These are phyloP conservation scores for Oreochromis mossambicus DNA, from an alignment of 2,797 vertebrate genomes.

Conservation along the genomic window DNA sequence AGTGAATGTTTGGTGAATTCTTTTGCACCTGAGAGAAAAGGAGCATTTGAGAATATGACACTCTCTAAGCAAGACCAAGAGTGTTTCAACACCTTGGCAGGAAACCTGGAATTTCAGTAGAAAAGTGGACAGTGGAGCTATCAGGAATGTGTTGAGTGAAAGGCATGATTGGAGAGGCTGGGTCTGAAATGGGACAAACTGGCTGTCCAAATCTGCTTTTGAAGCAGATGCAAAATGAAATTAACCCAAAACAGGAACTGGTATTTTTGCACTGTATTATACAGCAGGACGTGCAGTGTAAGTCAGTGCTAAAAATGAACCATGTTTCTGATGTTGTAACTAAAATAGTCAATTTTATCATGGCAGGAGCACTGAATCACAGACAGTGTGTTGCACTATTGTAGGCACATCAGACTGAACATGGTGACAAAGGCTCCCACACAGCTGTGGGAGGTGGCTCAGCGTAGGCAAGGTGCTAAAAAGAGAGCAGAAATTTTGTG, in stretches of 20 bases:
- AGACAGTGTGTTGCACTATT: background rate
- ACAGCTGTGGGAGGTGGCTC: background rate
- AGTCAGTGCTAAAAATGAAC: background rate
- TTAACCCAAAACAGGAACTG: background rate
- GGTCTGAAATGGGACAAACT: background rate
- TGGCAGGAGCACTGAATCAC: background rate
- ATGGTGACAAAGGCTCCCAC: background rate
- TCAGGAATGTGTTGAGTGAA: background rate
- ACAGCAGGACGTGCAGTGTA: background rate
- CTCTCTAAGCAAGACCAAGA: background rate
- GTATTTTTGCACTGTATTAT: background rate
- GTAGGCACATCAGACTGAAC: background rate
- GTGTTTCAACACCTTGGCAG: background rate
- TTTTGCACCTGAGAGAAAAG: background rate
- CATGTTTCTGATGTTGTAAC: background rate
- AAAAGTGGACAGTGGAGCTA: background rate
- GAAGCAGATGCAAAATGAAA: background rate
- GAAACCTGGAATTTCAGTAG: background rate
- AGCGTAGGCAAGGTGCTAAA: background rate
- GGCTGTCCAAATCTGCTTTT: background rate
- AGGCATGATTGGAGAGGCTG: background rate
- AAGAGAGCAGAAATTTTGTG: background rate
- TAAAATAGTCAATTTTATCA: background rate
- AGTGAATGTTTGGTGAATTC: background rate
- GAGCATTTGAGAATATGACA: background rate